Conservation (phyloP, 2,888 invertebrate species). For the Calameuta filiformis region DNA sequence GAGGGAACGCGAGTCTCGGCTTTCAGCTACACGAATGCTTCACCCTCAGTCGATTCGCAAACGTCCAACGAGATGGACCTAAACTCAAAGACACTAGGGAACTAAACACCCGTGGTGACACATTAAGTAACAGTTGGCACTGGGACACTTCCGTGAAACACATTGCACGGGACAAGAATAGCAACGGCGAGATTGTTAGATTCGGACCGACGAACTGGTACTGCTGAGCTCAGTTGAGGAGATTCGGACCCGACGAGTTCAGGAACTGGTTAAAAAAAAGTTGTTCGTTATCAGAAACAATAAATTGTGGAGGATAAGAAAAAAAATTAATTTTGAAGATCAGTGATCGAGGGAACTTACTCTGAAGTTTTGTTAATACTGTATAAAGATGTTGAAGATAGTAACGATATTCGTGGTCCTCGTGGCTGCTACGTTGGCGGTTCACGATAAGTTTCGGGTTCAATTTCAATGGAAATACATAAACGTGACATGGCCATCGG, state of each 20-base stretch:
- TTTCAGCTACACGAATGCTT: conserved; percentile 40
- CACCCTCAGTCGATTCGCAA: conserved; percentile 57
- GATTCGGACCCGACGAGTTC: background rate
- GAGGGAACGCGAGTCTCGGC: conserved; percentile 19
- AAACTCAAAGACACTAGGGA: conserved; percentile 8
- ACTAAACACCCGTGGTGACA: conserved; percentile 8
- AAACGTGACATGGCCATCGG: conserved; percentile 76
- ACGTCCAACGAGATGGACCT: conserved; percentile 44
- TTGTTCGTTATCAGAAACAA: too few species aligned
- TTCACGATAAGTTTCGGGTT: conserved; percentile 70
- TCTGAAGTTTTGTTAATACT: background rate
- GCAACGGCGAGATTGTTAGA: background rate
- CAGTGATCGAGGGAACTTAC: conserved; percentile 1
- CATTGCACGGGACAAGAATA: background rate
- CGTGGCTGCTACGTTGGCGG: conserved; percentile 21
- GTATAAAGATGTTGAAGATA: conserved; percentile 21
- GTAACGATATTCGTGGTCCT: conserved; percentile 20
- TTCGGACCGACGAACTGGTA: background rate
- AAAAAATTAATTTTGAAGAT: too few species aligned
- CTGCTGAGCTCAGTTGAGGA: background rate
- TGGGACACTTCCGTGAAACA: conserved; percentile 14
- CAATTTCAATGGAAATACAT: conserved; percentile 80
- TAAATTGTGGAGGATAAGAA: too few species aligned
- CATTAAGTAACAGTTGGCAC: conserved; percentile 31
- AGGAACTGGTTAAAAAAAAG: too few species aligned